Conservation (phyloP, 2,888 invertebrate species). For the Proisotoma minuta region DNA sequence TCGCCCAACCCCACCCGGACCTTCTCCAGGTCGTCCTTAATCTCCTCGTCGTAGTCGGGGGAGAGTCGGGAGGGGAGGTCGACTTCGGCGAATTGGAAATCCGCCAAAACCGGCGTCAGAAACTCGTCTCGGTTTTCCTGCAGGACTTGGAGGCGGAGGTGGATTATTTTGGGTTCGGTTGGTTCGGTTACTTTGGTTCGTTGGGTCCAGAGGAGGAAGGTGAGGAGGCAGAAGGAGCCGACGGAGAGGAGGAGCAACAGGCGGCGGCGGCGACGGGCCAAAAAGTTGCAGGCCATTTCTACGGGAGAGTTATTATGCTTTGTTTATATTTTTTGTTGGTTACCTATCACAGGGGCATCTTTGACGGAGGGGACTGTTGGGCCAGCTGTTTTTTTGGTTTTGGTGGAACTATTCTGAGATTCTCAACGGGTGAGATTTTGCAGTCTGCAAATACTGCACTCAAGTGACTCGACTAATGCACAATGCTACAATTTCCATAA, state of each 20-base stretch:
- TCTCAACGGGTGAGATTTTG: too few relatives aligned
- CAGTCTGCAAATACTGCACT: too few relatives aligned
- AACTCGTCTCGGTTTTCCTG: conserved; percentile 45
- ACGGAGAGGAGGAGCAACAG: conserved; percentile 39
- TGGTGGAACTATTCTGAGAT: too few relatives aligned
- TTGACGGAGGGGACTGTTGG: too few relatives aligned
- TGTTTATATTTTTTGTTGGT: too few relatives aligned
- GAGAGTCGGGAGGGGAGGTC: conserved; percentile 21
- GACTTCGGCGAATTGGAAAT: conserved; percentile 38
- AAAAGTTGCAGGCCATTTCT: conserved; percentile 19
- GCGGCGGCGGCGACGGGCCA: conserved; percentile 39
- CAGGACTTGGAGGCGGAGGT: conserved; percentile 13
- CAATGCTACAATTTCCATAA: too few relatives aligned
- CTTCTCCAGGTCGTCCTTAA: conserved; percentile 61
- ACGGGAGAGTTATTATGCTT: too few relatives aligned
- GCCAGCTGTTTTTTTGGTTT: too few relatives aligned
- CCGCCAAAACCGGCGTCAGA: conserved; percentile 37
- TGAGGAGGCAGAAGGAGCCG: conserved; percentile 39
- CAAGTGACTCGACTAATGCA: too few relatives aligned
- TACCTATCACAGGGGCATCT: too few relatives aligned
- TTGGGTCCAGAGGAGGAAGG: conserved; percentile 38
- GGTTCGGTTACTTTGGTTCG: not conserved
- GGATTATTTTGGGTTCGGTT: not conserved
- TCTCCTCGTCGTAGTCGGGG: conserved; percentile 54
- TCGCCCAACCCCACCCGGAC: conserved; percentile 69